phyloP scores from a whole-genome alignment of 2,113 vertebrate genomes.

The Pelecanoides urinatrix region DNA sequence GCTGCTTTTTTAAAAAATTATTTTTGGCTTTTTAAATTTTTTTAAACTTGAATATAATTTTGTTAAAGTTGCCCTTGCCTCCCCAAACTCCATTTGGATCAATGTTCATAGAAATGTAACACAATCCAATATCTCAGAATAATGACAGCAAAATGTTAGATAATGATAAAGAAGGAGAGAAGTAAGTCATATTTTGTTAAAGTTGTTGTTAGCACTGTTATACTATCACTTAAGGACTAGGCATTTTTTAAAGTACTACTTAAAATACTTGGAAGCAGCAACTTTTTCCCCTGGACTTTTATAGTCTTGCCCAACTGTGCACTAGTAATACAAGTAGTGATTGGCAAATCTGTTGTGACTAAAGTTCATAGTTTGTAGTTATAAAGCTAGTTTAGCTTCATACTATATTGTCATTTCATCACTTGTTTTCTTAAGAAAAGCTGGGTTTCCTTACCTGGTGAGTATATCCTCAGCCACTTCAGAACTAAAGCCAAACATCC shows the following conservation, averaged over 20 bases:
- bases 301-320: background rate
- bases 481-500: background rate
- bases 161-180: background rate
- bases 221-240: background rate
- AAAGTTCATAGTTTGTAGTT: background rate
- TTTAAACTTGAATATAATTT: background rate
- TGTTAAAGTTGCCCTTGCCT: background rate
- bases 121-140: background rate
- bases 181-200: background rate
- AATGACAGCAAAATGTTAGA: background rate
- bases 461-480: background rate
- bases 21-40: background rate
- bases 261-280: background rate
- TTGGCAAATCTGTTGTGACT: background rate
- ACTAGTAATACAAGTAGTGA: background rate
- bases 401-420: background rate
- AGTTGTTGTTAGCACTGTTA: background rate
- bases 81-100: background rate
- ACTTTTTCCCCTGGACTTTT: background rate
- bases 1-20: background rate
- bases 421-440: background rate
- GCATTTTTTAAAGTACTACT: background rate
- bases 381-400: background rate
- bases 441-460: accelerated
- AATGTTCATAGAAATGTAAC: background rate